Evolutionary conservation across 2,797 vertebrate genomes (phyloP).

Genomic region (Microctenopoma steveboyesi): DNA sequence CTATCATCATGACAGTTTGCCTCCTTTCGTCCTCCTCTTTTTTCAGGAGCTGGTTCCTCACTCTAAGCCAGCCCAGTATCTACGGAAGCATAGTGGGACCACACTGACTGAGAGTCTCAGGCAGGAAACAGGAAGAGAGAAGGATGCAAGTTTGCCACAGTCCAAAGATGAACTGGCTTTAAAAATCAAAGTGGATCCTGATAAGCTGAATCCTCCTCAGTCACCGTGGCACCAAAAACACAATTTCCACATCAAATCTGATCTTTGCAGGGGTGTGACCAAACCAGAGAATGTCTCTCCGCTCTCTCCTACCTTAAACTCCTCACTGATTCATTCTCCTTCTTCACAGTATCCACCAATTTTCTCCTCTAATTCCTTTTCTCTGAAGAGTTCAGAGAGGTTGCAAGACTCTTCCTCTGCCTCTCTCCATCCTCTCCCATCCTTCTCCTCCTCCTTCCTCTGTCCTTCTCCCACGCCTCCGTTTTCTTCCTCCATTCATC

Average conservation of each 20-base stretch:
- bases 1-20: neutral
- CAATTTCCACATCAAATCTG: neutral
- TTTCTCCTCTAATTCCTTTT: constrained; percentile 17
- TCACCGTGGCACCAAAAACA: constrained; percentile 64
- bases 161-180: neutral
- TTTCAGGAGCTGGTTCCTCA: constrained; percentile 39
- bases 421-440: constrained; percentile 51
- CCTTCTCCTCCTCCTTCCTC: constrained; percentile 68
- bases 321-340: constrained; percentile 3
- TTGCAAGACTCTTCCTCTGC: constrained; percentile 1
- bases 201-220: constrained; percentile 61
- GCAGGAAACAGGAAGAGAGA: constrained; percentile 58
- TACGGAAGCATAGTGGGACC: constrained; percentile 64
- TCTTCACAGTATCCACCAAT: neutral
- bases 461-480: constrained; percentile 39
- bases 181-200: constrained; percentile 74
- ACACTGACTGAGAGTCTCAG: constrained; percentile 70
- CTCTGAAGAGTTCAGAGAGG: constrained; percentile 10
- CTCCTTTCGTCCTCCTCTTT: neutral
- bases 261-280: neutral
- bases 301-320: constrained; percentile 2
- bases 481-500: constrained; percentile 61
- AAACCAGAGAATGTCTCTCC: constrained; percentile 18
- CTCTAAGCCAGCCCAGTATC: constrained; percentile 62
- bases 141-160: neutral